Evolutionary conservation across 2,888 invertebrate species (phyloP).

Genomic region (Torymus auratus): DNA sequence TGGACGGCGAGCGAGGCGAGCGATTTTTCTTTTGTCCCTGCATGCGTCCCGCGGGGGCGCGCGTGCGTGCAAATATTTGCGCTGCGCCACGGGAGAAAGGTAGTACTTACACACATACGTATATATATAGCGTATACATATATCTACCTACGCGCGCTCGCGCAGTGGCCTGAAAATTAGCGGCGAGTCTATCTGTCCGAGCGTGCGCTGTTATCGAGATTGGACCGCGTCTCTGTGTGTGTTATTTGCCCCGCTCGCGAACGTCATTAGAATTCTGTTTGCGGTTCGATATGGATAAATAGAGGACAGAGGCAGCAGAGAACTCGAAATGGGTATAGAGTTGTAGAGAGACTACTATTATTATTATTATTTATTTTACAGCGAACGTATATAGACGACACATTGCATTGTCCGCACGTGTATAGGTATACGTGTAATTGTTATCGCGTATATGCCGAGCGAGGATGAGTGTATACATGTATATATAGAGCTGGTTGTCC

Average conservation of each 20-base stretch:
- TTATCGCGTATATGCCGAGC: too few relatives aligned
- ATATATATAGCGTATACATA: background rate
- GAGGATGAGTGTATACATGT: too few relatives aligned
- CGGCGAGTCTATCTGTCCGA: background rate
- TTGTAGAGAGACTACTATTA: background rate
- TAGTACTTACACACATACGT: background rate
- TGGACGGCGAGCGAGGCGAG: conserved; percentile 14
- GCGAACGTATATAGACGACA: too few relatives aligned
- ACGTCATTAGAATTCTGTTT: conserved; percentile 44
- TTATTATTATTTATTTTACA: conserved; percentile 18
- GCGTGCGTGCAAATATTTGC: conserved; percentile 42
- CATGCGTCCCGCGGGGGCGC: background rate
- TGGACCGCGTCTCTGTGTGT: conserved; percentile 26
- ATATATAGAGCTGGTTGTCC: too few relatives aligned
- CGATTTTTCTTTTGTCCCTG: conserved; percentile 53
- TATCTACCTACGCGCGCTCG: background rate
- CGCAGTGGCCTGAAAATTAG: conserved; percentile 35
- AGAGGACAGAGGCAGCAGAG: too few relatives aligned
- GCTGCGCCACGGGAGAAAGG: conserved; percentile 1
- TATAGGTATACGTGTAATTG: too few relatives aligned
- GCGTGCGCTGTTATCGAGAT: conserved; percentile 42
- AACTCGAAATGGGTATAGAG: conserved; percentile 37
- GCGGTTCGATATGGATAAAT: background rate
- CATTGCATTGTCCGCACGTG: too few relatives aligned
- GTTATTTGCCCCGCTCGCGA: background rate